A percentile compares a stretch with the other conserved stretches of the same genome.
These are phyloP conservation scores for Macrochelys suwanniensis DNA, from an alignment of 2,797 vertebrate genomes.

Conservation along the genomic window DNA sequence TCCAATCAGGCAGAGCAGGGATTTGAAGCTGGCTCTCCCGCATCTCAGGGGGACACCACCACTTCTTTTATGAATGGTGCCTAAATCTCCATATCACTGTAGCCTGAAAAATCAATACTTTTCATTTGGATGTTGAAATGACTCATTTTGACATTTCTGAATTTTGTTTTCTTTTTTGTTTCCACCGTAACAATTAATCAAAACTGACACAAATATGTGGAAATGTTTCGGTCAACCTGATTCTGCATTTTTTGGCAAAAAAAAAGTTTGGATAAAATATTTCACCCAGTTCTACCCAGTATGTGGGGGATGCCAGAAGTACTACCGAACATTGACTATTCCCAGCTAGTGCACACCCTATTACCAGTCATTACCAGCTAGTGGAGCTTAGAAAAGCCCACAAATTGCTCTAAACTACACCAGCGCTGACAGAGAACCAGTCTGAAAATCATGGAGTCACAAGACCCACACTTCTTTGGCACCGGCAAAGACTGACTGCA, in stretches of 20 bases:
- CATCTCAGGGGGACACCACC: not conserved
- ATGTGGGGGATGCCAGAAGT: not conserved
- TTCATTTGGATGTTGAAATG: not conserved
- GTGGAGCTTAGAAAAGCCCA: not conserved
- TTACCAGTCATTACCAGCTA: not conserved
- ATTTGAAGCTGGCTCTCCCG: not conserved
- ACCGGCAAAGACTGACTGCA: too few relatives aligned
- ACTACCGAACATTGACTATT: not conserved
- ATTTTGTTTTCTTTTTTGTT: too few relatives aligned
- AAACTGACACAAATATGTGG: not conserved
- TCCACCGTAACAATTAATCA: too few relatives aligned
- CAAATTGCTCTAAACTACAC: not conserved
- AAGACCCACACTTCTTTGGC: not conserved
- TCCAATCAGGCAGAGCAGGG: not conserved
- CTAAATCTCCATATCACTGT: not conserved
- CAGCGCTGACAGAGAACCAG: not conserved
- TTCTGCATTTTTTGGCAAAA: not conserved
- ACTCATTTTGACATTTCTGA: not conserved
- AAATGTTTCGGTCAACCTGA: not conserved
- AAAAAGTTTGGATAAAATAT: not conserved
- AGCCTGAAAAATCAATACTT: not conserved
- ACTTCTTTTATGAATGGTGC: not conserved
- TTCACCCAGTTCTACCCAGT: not conserved
- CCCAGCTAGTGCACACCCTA: accelerated
- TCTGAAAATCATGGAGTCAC: not conserved